Evolutionary conservation across 2,888 invertebrate species (phyloP).

Genomic region (Chironomus riparius): DNA sequence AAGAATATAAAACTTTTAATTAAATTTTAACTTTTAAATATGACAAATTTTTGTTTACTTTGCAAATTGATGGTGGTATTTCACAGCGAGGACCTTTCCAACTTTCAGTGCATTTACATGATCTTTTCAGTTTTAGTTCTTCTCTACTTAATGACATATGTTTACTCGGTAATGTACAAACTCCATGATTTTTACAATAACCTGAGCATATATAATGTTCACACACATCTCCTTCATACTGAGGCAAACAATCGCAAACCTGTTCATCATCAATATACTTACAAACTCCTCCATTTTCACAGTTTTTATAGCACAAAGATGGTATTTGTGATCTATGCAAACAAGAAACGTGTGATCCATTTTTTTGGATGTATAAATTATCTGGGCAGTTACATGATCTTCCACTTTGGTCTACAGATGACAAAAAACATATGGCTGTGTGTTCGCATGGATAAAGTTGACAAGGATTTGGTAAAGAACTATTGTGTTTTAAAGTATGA

Average conservation of each 20-base stretch:
- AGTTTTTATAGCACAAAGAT: conserved; percentile 10
- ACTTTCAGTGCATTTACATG: conserved; percentile 51
- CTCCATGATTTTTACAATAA: conserved; percentile 55
- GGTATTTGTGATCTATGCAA: not conserved
- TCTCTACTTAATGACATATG: conserved; percentile 29
- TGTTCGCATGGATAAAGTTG: conserved; percentile 49
- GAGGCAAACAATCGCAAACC: conserved; percentile 55
- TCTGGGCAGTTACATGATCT: conserved; percentile 50
- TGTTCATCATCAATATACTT: conserved; percentile 41
- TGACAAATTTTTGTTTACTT: conserved; percentile 32
- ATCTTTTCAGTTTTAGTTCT: conserved; percentile 31
- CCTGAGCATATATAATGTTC: conserved; percentile 60
- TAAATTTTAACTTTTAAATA: not conserved
- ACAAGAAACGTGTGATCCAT: not conserved
- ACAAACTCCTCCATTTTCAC: conserved; percentile 51
- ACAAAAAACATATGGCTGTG: conserved; percentile 53
- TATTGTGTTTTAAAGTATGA: conserved; percentile 55
- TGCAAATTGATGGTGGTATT: conserved; percentile 48
- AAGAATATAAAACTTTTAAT: not conserved
- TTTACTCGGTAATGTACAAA: conserved; percentile 43
- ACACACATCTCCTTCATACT: conserved; percentile 58
- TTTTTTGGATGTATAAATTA: conserved; percentile 28
- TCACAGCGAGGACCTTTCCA: conserved; percentile 60
- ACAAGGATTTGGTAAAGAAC: conserved; percentile 50
- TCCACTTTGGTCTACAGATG: conserved; percentile 41